A percentile compares a stretch with the other conserved stretches of the same genome.
Conservation (phyloP, 2,888 invertebrate species). For the Mystacides longicornis region DNA sequence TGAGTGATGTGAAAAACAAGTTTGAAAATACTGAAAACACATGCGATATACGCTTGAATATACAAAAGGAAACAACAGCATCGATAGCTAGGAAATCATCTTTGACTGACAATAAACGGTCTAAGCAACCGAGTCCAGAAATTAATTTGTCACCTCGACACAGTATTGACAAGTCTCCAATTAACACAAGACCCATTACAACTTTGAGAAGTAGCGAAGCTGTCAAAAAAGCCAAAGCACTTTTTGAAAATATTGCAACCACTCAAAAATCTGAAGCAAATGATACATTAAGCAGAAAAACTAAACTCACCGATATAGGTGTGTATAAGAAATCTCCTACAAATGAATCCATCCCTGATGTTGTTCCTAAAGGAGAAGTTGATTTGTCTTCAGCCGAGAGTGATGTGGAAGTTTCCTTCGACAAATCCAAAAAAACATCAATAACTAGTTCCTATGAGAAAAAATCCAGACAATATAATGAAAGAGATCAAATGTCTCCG, state of each 20-base stretch:
- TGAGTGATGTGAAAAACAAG: conserved; percentile 24
- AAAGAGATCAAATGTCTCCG: not conserved
- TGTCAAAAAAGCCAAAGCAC: conserved; percentile 62
- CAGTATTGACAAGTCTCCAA: conserved; percentile 14
- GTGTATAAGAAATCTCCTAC: conserved; percentile 36
- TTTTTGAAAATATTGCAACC: conserved; percentile 58
- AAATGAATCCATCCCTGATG: conserved; percentile 26
- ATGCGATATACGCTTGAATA: conserved; percentile 27
- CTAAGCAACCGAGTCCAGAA: conserved; percentile 18
- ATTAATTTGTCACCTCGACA: conserved; percentile 19
- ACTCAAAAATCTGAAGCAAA: conserved; percentile 34
- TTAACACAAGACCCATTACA: conserved; percentile 34
- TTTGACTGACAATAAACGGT: conserved; percentile 18
- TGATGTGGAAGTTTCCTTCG: conserved; percentile 31
- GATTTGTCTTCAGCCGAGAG: conserved; percentile 27
- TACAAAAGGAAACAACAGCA: conserved; percentile 33
- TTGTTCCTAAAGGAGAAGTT: conserved; percentile 22
- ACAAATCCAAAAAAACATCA: not conserved
- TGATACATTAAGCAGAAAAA: conserved; percentile 30
- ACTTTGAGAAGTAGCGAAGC: conserved; percentile 53
- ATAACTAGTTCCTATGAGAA: conserved; percentile 22
- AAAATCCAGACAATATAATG: not conserved
- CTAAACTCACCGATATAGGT: conserved; percentile 46
- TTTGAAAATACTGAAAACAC: conserved; percentile 28
- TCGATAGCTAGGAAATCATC: conserved; percentile 31